Evolutionary conservation across 2,113 vertebrate species (phyloP).

Genomic region (Piprites chloris): DNA sequence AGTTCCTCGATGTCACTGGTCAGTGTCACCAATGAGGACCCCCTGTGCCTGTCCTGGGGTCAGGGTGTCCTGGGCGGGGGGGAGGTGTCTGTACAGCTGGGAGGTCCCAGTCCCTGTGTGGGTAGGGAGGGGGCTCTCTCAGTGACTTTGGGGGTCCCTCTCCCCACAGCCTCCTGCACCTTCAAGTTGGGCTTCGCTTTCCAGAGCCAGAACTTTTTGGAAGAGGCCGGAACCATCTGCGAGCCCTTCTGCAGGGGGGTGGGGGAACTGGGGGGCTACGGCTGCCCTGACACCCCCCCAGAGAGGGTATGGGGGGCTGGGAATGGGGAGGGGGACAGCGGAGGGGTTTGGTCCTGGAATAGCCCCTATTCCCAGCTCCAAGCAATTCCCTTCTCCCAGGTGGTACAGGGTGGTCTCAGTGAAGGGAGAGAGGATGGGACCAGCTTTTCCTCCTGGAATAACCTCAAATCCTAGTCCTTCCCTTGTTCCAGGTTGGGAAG

Average conservation of each 20-base stretch:
- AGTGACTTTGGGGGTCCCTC: background rate
- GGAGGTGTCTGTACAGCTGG: background rate
- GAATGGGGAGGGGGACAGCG: background rate
- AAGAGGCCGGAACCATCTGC: conserved; percentile 74
- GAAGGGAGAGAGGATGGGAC: background rate
- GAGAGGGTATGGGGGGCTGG: conserved; percentile 75
- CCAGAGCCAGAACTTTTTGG: conserved; percentile 78
- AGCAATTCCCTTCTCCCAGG: background rate
- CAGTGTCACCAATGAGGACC: background rate
- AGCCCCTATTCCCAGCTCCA: background rate
- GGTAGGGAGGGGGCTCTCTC: accelerated
- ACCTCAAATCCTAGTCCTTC: accelerated
- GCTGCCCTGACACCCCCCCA: conserved; percentile 57
- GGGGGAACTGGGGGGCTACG: conserved; percentile 13
- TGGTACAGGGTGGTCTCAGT: background rate
- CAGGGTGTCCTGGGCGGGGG: too few species aligned
- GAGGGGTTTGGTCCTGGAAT: too few species aligned
- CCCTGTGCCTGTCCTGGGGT: background rate
- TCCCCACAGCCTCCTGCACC: conserved; percentile 70
- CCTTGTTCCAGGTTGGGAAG: accelerated
- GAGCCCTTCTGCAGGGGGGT: conserved; percentile 77
- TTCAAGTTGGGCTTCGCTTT: conserved; percentile 84
- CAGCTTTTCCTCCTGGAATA: background rate
- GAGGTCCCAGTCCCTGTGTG: too few species aligned
- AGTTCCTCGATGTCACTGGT: conserved; percentile 81